Evolutionary conservation across 2,888 invertebrate genomes (phyloP), one percentile per base, ranked within the genome.

Genomic region (Microctonus brassicae): DNA sequence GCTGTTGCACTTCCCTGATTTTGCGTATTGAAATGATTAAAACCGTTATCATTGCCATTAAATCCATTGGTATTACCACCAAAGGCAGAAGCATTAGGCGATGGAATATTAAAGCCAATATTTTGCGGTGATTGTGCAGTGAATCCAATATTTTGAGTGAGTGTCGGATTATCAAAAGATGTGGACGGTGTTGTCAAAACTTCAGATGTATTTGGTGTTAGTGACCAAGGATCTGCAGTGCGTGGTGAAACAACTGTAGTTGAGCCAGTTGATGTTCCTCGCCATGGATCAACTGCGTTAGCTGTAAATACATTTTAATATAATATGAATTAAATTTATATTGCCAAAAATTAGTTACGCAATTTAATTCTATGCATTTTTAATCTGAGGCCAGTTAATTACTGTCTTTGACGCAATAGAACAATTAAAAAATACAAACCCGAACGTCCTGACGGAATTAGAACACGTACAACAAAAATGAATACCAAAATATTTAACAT

Each of bases 181-280:
- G 83, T 81, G 65, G 83, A 82, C 60, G 79, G 75, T 33, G 78
- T 74, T 70, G 77, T 77, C 69, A 76, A 72, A 69, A 74, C 79
- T 72, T 83, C 83, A 62, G 76, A 69, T 73, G 78, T 75, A 26
- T 82, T 57, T 58, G 85, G 80, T 36, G 89, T 88, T 87, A 87
- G 84, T 64, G 90, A 89, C 91, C 91, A 91, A 6, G 91, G 91
- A 81, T 91, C 90, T 60, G 85, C 85, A 13, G 80, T 78, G 34
- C 83, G 82, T n/a, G 81, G 83, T 63, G 87, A 77, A 58, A 79
- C 72, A 26, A 81, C 79, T 17, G 80, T 79, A 57, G 82, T 81
- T 64, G 82, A 82, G 64, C 78, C 79, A 39, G 75, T 77, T 67
- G 76, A 77, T 55, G 73, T 82, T 72, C 80, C 81, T 81, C 79